Evolutionary conservation across 2,888 invertebrate species (phyloP), one percentile per base, ranked within the genome.

Genomic region (Cremastobaeus sp.): DNA sequence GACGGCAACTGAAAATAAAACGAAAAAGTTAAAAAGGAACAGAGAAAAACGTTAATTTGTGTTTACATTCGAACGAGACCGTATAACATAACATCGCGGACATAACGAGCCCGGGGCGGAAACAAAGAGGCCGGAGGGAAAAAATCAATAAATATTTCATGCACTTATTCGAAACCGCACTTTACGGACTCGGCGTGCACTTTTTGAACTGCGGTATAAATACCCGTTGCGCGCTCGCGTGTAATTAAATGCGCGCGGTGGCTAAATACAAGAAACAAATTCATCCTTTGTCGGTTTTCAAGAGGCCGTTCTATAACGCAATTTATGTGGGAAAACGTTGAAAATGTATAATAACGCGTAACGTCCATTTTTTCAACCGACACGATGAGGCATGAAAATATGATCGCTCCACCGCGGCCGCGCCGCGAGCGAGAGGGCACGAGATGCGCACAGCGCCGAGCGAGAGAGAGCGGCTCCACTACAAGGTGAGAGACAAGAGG

Each of bases 401-500:
- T 64, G 62, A 70, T 52, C 73, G 69, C 43, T 41, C 48, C 28
- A 37, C 47, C 41, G 71, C 57, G 62, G 66, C 48, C 71, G 59
- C 62, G 70, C 47, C 64, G 37, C 34, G 68, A 62, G 74, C 41
- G 52, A 76, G 70, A 71, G 21, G 17, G 52, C 14, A 25, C 12
- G 30, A 59, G 39, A 47, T 48, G 50, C 20, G 41, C 14, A 12
- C 34, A 3, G 3, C 11, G 34, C 15, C 2, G 71, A 69, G 74
- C 65, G 50, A 59, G 48, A 59, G 28, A 47, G 69, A 70, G 60
- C 59, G 69, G 57, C 57, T 60, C 64, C 62, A 76, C 62, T 73
- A 69, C 72, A 76, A 76, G 72, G 69, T 76, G 76, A 76, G 72
- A 76, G 68, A 72, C 68, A 64, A 75, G 71, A 71, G 68, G 71